phyloP scores from a whole-genome alignment of 2,797 vertebrate genomes.

The Phyllotis vaccarum region DNA sequence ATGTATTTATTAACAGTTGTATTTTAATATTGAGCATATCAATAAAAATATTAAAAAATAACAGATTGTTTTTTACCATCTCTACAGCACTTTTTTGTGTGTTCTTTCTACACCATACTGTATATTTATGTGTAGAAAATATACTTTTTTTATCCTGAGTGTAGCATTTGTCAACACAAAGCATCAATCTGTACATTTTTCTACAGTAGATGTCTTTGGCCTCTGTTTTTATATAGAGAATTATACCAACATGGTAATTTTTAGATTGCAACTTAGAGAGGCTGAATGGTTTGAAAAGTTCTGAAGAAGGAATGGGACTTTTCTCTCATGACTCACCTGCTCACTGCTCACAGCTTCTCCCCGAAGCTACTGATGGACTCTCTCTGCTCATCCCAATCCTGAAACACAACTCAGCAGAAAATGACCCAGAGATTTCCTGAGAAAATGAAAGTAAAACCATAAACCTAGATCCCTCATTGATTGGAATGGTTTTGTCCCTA shows the following conservation, averaged over 20 bases:
- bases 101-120: constrained; percentile 84
- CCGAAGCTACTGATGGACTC: not conserved
- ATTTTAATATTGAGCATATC: constrained; percentile 90
- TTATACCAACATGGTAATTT: constrained; percentile 64
- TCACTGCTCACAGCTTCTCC: not conserved
- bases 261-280: constrained; percentile 63
- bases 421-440: constrained; percentile 8
- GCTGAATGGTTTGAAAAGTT: constrained; percentile 73
- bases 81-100: constrained; percentile 86
- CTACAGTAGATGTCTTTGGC: constrained; percentile 65
- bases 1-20: constrained; percentile 90
- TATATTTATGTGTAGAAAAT: constrained; percentile 75
- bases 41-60: constrained; percentile 89
- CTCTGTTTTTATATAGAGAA: constrained; percentile 54
- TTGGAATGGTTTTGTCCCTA: not conserved
- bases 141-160: constrained; percentile 33
- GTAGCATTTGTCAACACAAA: constrained; percentile 44
- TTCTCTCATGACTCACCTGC: not conserved
- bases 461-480: not conserved
- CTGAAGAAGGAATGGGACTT: constrained; percentile 74
- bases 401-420: constrained; percentile 4
- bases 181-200: constrained; percentile 18
- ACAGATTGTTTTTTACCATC: constrained; percentile 88
- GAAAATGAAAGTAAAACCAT: constrained; percentile 7
- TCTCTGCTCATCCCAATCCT: not conserved